Percentiles rank a stretch among this genome's conserved stretches.
phyloP scores from a whole-genome alignment of 2,888 invertebrate species.

The Margaritifera margaritifera region DNA sequence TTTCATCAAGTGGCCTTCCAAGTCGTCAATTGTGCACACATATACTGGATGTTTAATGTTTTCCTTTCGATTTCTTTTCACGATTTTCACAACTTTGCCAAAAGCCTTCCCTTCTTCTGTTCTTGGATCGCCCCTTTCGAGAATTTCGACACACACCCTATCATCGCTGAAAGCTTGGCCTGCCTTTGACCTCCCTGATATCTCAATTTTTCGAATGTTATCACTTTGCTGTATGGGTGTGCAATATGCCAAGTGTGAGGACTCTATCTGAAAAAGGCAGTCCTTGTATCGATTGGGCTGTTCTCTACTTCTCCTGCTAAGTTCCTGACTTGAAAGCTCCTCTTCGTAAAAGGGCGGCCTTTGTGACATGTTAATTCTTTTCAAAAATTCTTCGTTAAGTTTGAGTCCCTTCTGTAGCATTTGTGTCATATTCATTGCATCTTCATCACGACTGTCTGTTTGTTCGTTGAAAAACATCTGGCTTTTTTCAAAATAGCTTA shows the following conservation, averaged over 20 bases:
- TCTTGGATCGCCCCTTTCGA: conserved; percentile 6
- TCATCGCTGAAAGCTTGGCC: conserved; percentile 43
- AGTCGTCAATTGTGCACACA: conserved; percentile 41
- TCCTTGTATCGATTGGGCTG: conserved; percentile 26
- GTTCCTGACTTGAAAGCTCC: neutral
- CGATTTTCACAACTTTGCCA: conserved; percentile 42
- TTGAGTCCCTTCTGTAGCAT: no score
- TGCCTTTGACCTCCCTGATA: conserved; percentile 39
- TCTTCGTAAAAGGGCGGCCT: conserved; percentile 1
- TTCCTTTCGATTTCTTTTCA: conserved; percentile 19
- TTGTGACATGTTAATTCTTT: no score
- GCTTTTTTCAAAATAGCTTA: no score
- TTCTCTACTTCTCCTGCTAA: neutral
- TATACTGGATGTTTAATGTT: conserved; percentile 37
- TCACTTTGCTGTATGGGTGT: conserved; percentile 23
- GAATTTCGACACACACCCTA: conserved; percentile 40
- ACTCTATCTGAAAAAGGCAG: conserved; percentile 34
- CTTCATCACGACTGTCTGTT: no score
- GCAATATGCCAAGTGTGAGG: conserved; percentile 38
- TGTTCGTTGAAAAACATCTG: no score
- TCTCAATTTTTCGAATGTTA: conserved; percentile 26
- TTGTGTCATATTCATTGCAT: no score
- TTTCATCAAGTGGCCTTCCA: conserved; percentile 34
- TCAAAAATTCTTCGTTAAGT: no score
- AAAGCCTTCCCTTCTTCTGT: conserved; percentile 12